Conservation (phyloP, 1,140 invertebrate genomes). For the Adelges cooleyi region DNA sequence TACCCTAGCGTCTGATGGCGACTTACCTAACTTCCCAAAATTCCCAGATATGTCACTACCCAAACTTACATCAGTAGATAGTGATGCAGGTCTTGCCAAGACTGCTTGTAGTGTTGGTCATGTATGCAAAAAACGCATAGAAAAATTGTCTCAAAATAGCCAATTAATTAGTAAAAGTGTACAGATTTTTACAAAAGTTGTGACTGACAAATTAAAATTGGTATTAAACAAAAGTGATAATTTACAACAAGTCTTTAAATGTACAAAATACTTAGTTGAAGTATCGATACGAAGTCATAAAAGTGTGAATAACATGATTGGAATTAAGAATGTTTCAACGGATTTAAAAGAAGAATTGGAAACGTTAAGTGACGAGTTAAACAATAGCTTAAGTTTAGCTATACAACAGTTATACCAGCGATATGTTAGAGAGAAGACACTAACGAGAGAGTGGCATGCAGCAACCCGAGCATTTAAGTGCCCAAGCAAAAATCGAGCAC, state of each 20-base stretch:
- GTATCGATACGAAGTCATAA: slow-evolving; percentile 34
- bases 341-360: slow-evolving; percentile 37
- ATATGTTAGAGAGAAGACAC: slow-evolving; percentile 45
- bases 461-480: slow-evolving; percentile 54
- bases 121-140: slow-evolving; percentile 66
- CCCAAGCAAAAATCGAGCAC: slow-evolving; percentile 51
- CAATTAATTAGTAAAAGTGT: slow-evolving; percentile 55
- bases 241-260: slow-evolving; percentile 41
- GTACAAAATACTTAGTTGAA: slow-evolving; percentile 40
- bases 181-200: slow-evolving; percentile 48
- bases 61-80: slow-evolving; percentile 63
- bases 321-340: slow-evolving; percentile 30
- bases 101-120: slow-evolving; percentile 78
- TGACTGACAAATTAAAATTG: slow-evolving; percentile 44
- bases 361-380: slow-evolving; percentile 39
- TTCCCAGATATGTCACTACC: slow-evolving; percentile 48
- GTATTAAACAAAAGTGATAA: slow-evolving; percentile 43
- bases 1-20: slow-evolving; percentile 48
- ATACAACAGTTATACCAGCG: slow-evolving; percentile 47
- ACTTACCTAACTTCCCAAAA: slow-evolving; percentile 68
- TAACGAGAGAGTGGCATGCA: slow-evolving; percentile 59
- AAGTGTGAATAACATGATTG: slow-evolving; percentile 33
- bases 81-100: slow-evolving; percentile 79
- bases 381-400: slow-evolving; percentile 40
- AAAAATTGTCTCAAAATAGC: slow-evolving; percentile 51